Evolutionary conservation across 1,140 invertebrate genomes (phyloP), one percentile per base, ranked within the genome.

Genomic region (Hyles vespertilio): DNA sequence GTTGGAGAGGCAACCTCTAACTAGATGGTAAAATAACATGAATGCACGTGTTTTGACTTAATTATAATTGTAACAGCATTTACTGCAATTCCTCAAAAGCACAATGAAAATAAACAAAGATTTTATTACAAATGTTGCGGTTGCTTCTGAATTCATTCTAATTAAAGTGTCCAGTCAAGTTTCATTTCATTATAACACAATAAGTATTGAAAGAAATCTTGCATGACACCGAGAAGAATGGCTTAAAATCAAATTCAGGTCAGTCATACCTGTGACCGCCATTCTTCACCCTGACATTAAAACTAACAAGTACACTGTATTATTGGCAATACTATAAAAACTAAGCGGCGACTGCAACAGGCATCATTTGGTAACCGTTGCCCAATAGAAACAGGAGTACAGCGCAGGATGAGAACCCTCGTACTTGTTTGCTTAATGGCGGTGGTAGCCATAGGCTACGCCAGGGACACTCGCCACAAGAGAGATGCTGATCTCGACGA

Each of bases 401-500:
- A 62, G 56, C 40, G 55, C 62, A 86, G 74, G 64, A 88, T 89
- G 86, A 83, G 72, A 65, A 69, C 61, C 40, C 49, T 69, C 48
- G 64, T 72, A 10, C 46, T 77, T 51, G 55, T 85, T 52, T 74
- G 72, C 57, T 59, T 86, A 7, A 54, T 74, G 11, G 73, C 71
- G 48, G 61, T 73, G 0, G 64, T 74, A 33, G 75, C 65, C n/a
- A 63, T 63, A 2, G 76, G 58, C 5, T 64, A 59, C 51, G 75
- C 77, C n/a, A 78, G 83, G 63, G 72, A 83, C 36, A 69, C 74
- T 11, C 73, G 86, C 3, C 70, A 71, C 10, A 82, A 70, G 32
- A 74, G 86, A 51, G 84, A 89, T 58, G 90, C 91, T 32, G 90
- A 93, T 71, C 84, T 91, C 5, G 74, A 79, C 45, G 79, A 88